Evolutionary conservation across 2,888 invertebrate genomes (phyloP).

Genomic region (Heliconius cydno): DNA sequence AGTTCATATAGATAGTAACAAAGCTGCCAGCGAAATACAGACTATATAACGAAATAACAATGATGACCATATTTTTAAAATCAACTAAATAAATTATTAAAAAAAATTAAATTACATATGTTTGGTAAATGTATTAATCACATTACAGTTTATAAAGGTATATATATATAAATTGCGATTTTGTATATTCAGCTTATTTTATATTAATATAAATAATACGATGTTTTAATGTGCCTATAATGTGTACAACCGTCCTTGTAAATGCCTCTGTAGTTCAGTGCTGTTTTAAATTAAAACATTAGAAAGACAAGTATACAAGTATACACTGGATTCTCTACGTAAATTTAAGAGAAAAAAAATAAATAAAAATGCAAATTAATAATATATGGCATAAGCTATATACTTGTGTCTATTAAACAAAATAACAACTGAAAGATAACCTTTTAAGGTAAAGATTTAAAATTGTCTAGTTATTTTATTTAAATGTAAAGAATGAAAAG

Average conservation of each 20-base stretch:
- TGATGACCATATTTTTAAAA: background rate
- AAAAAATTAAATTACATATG: background rate
- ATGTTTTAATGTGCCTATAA: constrained; percentile 28
- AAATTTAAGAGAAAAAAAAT: background rate
- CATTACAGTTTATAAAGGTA: background rate
- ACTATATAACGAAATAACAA: constrained; percentile 9
- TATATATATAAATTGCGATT: background rate
- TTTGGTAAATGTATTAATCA: background rate
- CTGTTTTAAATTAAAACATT: background rate
- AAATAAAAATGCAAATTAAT: background rate
- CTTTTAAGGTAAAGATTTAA: background rate
- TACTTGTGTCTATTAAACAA: background rate
- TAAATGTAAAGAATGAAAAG: background rate
- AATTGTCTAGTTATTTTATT: background rate
- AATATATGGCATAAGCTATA: background rate
- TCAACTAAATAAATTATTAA: background rate
- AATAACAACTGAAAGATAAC: background rate
- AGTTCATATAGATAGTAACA: constrained; percentile 5
- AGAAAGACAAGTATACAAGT: background rate
- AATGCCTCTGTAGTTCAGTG: constrained; percentile 33
- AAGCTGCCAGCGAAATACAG: constrained; percentile 14
- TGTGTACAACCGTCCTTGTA: constrained; percentile 32
- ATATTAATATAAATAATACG: background rate
- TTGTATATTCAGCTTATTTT: constrained; percentile 23
- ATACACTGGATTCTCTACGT: background rate